Conservation (phyloP, 1,140 invertebrate genomes). For the Helicoverpa zea region DNA sequence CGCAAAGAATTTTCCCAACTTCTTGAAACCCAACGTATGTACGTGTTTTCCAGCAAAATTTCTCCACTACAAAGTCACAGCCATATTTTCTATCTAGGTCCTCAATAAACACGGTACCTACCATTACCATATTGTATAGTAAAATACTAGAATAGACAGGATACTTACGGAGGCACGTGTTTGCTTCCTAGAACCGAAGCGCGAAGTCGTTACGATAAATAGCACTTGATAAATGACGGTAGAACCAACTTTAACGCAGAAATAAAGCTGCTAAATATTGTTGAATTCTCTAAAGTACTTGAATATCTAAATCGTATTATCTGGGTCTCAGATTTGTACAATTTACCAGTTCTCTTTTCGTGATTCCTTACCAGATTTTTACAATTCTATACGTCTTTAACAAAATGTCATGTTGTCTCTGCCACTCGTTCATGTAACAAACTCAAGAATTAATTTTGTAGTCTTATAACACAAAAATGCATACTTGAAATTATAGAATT, state of each 20-base stretch:
- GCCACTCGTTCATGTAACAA: no score
- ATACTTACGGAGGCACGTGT: constrained; percentile 40
- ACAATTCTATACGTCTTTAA: no score
- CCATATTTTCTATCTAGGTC: background rate
- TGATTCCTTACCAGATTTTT: no score
- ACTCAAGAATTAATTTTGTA: no score
- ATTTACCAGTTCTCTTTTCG: background rate
- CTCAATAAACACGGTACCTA: background rate
- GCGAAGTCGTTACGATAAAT: constrained; percentile 67
- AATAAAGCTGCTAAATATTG: constrained; percentile 47
- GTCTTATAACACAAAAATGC: no score
- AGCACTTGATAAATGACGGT: constrained; percentile 59
- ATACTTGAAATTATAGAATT: no score
- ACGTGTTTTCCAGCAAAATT: no score
- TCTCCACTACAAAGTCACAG: background rate
- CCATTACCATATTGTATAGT: constrained; percentile 17
- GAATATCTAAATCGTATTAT: constrained; percentile 14
- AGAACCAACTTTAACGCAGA: constrained; percentile 23
- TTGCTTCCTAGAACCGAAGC: constrained; percentile 54
- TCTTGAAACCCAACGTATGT: no score
- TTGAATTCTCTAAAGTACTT: constrained; percentile 22
- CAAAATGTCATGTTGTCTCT: background rate
- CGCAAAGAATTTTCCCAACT: no score
- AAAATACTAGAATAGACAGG: constrained; percentile 14
- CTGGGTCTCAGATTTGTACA: constrained; percentile 11